These are phyloP conservation scores for Pangasius sanitwongsei DNA, from an alignment of 2,797 vertebrate species.

Conservation along the genomic window DNA sequence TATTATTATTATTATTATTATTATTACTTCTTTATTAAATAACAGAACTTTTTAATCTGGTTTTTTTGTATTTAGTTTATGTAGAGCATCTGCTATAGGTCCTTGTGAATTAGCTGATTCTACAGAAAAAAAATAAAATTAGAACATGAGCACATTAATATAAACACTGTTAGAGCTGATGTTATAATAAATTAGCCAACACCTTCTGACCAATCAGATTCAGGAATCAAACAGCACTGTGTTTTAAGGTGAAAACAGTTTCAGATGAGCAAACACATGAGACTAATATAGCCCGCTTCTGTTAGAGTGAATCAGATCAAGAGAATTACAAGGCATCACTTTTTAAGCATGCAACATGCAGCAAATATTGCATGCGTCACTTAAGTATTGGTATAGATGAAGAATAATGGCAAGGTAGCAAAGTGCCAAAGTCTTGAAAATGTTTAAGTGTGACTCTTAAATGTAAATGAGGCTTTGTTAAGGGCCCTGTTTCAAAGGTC, in stretches of 20 bases:
- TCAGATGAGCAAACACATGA: neutral
- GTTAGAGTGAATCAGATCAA: neutral
- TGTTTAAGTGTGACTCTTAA: constrained; percentile 21
- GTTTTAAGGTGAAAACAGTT: neutral
- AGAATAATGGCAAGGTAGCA: neutral
- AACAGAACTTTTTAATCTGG: neutral
- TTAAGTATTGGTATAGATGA: neutral
- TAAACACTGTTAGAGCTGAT: neutral
- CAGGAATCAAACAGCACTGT: neutral
- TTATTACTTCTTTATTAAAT: neutral
- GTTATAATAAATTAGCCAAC: neutral
- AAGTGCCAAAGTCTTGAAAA: constrained; percentile 12
- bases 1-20: neutral
- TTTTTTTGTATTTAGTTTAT: neutral
- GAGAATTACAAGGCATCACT: neutral
- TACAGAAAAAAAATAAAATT: neutral
- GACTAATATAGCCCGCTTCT: neutral
- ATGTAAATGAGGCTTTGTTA: constrained; percentile 51
- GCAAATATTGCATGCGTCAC: neutral
- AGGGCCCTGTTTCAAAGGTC: constrained; percentile 52
- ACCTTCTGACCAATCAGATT: neutral
- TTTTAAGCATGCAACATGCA: neutral
- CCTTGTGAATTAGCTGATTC: neutral
- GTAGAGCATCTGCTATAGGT: neutral
- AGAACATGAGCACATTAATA: neutral